Percentiles rank a stretch among this genome's conserved stretches.
Conservation (phyloP, 2,113 vertebrate species). For the Phyllostomus hastatus region DNA sequence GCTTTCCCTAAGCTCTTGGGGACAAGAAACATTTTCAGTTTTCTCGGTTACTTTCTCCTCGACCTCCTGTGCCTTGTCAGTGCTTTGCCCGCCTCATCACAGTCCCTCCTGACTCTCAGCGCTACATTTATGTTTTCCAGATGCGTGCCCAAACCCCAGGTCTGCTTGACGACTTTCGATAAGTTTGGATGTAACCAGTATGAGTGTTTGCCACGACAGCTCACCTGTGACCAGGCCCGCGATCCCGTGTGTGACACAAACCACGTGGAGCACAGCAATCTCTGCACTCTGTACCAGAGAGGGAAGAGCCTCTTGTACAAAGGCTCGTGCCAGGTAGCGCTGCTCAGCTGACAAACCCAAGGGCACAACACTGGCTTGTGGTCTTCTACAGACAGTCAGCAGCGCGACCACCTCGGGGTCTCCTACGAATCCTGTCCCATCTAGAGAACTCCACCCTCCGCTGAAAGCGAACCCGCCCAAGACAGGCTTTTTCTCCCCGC, state of each 20-base stretch:
- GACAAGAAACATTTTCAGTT: neutral
- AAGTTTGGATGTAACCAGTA: conserved; percentile 90
- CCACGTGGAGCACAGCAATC: conserved; percentile 87
- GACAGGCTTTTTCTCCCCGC: neutral
- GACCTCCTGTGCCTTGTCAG: neutral
- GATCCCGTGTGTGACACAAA: conserved; percentile 95
- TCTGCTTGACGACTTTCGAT: conserved; percentile 91
- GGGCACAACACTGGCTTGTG: neutral
- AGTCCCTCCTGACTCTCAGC: neutral
- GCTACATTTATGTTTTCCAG: conserved; percentile 77
- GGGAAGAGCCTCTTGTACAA: conserved; percentile 92
- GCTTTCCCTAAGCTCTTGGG: neutral
- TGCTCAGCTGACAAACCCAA: neutral
- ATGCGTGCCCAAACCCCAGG: conserved; percentile 89
- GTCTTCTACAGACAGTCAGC: neutral
- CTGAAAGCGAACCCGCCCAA: neutral
- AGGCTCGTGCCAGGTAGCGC: conserved; percentile 94
- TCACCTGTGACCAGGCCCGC: conserved; percentile 86
- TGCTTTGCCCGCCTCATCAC: neutral
- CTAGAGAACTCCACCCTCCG: neutral
- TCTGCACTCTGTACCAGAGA: conserved; percentile 91
- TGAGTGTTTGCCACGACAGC: conserved; percentile 89
- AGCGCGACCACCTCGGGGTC: neutral
- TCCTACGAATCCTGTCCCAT: neutral
- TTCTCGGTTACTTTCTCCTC: neutral